These are phyloP conservation scores for Clostera curtula DNA, from an alignment of 2,888 invertebrate species.

Conservation along the genomic window DNA sequence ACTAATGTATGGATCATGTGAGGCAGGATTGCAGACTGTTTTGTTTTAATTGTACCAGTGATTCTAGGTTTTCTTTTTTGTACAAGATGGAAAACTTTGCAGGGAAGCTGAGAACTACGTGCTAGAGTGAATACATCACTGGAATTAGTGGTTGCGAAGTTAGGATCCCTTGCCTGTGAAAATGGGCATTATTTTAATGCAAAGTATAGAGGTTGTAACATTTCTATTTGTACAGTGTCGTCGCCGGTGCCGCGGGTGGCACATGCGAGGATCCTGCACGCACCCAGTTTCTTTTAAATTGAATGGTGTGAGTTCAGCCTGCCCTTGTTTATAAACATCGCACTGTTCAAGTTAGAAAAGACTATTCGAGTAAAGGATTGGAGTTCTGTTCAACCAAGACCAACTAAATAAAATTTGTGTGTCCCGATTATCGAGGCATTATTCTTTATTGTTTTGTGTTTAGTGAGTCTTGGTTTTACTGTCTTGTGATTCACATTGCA, in stretches of 20 bases:
- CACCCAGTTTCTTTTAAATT: conserved; percentile 72
- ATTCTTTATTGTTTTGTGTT: conserved; percentile 59
- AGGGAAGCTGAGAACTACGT: conserved; percentile 72
- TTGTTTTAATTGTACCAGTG: conserved; percentile 48
- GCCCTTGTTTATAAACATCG: conserved; percentile 54
- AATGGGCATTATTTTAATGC: conserved; percentile 93
- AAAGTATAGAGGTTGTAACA: conserved; percentile 92
- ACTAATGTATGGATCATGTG: conserved; percentile 36
- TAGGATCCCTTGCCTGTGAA: conserved; percentile 78
- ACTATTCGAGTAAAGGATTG: conserved; percentile 71
- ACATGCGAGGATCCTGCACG: conserved; percentile 60
- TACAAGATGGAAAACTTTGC: conserved; percentile 70
- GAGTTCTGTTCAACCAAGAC: conserved; percentile 76
- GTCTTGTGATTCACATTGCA: conserved; percentile 42
- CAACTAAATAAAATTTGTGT: conserved; percentile 65
- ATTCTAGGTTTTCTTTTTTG: conserved; percentile 63
- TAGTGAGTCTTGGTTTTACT: conserved; percentile 76
- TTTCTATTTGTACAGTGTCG: conserved; percentile 66
- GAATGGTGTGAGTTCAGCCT: conserved; percentile 70
- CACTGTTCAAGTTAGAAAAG: conserved; percentile 74
- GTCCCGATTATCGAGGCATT: conserved; percentile 43
- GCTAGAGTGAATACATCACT: conserved; percentile 67
- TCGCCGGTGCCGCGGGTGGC: conserved; percentile 46
- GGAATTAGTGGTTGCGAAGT: conserved; percentile 65
- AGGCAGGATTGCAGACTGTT: conserved; percentile 54